Evolutionary conservation across 2,888 invertebrate genomes (phyloP).

Genomic region (Muscina levida): DNA sequence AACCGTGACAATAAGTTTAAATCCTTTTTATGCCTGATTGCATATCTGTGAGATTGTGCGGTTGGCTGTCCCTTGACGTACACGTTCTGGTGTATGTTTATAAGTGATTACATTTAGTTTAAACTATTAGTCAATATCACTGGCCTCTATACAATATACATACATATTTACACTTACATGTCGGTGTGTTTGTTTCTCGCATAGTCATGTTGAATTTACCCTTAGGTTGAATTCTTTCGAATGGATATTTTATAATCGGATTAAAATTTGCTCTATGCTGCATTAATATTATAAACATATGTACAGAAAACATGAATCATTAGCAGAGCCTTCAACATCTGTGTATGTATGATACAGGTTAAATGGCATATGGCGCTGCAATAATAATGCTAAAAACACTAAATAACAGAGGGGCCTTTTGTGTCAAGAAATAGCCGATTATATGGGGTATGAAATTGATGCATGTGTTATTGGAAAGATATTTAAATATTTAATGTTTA

Average conservation of each 20-base stretch:
- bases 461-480: no score
- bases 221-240: constrained; percentile 2
- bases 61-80: not conserved
- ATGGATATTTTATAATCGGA: constrained; percentile 36
- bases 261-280: constrained; percentile 24
- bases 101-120: constrained; percentile 24
- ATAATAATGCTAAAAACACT: no score
- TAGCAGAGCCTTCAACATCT: no score
- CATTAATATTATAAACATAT: constrained; percentile 17
- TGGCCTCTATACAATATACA: no score
- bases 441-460: no score
- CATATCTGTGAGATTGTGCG: constrained; percentile 8
- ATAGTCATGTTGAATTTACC: constrained; percentile 23
- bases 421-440: no score
- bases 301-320: not conserved
- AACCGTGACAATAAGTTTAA: constrained; percentile 42
- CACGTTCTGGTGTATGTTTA: not conserved
- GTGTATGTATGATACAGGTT: no score
- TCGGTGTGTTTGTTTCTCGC: constrained; percentile 1
- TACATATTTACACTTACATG: not conserved
- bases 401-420: no score
- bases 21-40: constrained; percentile 50
- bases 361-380: no score
- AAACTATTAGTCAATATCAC: constrained; percentile 34
- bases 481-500: no score